Evolutionary conservation across 2,113 vertebrate genomes (phyloP).

Genomic region (Ranitomeya variabilis): DNA sequence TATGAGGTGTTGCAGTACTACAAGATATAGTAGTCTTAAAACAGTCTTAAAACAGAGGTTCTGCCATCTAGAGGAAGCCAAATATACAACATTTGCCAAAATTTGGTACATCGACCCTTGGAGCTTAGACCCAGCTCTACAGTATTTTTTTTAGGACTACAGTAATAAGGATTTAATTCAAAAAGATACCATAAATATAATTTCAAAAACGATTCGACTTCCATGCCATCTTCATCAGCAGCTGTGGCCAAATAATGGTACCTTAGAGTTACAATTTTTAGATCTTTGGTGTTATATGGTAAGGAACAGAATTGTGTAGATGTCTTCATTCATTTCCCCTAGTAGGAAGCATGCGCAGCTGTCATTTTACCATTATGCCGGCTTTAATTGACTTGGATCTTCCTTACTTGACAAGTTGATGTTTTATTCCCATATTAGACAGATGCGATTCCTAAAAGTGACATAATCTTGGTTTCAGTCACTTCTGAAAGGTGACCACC

Average conservation of each 20-base stretch:
- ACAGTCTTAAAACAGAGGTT: too few species aligned
- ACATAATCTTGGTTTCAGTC: neutral
- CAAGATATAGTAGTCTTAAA: too few species aligned
- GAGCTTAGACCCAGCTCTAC: neutral
- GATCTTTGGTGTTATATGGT: neutral
- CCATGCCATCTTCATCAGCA: neutral
- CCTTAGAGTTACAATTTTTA: neutral
- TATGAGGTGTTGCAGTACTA: neutral
- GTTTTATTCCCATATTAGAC: neutral
- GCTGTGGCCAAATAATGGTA: neutral
- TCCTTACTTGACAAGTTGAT: constrained; percentile 10
- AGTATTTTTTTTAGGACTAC: too few species aligned
- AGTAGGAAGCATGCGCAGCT: constrained; percentile 4
- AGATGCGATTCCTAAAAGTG: neutral
- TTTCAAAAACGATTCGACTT: neutral
- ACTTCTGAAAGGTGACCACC: neutral
- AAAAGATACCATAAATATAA: neutral
- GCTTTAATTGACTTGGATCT: constrained; percentile 2
- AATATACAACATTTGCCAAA: too few species aligned
- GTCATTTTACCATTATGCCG: neutral
- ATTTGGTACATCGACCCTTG: neutral
- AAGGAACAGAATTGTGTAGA: neutral
- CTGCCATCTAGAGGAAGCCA: too few species aligned
- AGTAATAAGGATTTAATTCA: neutral
- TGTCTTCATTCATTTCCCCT: constrained; percentile 12